These are phyloP conservation scores for Ischnura elegans DNA, from an alignment of 2,888 invertebrate species.

Conservation along the genomic window DNA sequence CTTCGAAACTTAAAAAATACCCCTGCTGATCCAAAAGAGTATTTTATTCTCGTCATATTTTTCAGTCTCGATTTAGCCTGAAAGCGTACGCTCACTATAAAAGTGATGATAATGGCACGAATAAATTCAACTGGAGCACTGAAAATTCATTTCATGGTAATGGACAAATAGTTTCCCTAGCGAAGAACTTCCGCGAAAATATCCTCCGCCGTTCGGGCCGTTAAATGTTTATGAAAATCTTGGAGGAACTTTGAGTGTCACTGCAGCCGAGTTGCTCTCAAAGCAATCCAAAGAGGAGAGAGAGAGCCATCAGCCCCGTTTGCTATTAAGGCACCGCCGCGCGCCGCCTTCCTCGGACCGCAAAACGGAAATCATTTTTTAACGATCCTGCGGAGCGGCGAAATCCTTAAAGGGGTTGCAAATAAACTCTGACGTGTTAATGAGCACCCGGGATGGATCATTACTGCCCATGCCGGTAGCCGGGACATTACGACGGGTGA, in stretches of 20 bases:
- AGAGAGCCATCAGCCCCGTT: background rate
- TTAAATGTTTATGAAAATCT: background rate
- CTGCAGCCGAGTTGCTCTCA: background rate
- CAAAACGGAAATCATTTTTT: background rate
- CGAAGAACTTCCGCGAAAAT: background rate
- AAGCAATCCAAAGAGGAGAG: background rate
- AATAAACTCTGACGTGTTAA: conserved; percentile 42
- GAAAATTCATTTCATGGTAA: background rate
- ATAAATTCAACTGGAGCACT: background rate
- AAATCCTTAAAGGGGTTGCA: conserved; percentile 4
- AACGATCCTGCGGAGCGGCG: background rate
- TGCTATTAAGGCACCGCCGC: background rate
- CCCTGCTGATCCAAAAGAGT: no score
- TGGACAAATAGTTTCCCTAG: background rate
- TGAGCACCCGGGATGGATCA: conserved; percentile 34
- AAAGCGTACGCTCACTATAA: background rate
- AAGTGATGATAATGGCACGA: background rate
- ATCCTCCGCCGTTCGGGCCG: background rate
- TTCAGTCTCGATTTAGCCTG: no score
- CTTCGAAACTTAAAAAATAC: no score
- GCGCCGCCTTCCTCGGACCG: background rate
- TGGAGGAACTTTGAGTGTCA: background rate
- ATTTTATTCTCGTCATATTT: no score
- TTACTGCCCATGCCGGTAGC: conserved; percentile 22
- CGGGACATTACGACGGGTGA: conserved; percentile 11